phyloP scores from a whole-genome alignment of 1,140 invertebrate species.

The Frieseomelitta varia region DNA sequence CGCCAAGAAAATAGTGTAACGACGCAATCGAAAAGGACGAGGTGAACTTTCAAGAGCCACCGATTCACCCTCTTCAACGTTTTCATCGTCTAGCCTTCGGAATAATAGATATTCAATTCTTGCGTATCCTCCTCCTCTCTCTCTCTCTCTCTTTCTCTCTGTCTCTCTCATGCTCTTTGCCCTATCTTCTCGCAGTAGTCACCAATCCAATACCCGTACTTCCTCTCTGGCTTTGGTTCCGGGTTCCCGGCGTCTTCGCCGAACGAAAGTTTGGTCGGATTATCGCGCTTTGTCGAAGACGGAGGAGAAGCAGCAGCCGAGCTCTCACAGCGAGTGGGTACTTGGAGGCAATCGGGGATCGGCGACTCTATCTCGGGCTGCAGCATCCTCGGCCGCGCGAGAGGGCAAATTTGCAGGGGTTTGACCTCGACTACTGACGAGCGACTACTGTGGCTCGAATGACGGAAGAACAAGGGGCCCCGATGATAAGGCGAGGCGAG shows the following conservation, averaged over 20 bases:
- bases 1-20: constrained; percentile 30
- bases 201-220: neutral
- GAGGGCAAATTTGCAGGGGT: constrained; percentile 38
- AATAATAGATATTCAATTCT: constrained; percentile 62
- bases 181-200: neutral
- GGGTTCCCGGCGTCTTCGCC: constrained; percentile 20
- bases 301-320: constrained; percentile 2
- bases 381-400: constrained; percentile 28
- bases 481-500: neutral
- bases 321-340: constrained; percentile 16
- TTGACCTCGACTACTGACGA: constrained; percentile 21
- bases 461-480: neutral
- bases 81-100: constrained; percentile 42
- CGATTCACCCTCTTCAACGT: constrained; percentile 21
- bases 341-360: constrained; percentile 49
- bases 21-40: constrained; percentile 41
- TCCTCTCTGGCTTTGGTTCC: neutral
- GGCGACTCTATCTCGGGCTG: constrained; percentile 47
- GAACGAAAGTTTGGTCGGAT: constrained; percentile 63
- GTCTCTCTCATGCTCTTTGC: neutral
- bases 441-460: neutral
- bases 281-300: constrained; percentile 57
- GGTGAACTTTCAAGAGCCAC: constrained; percentile 43
- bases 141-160: neutral
- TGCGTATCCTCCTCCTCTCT: constrained; percentile 4